Conservation (phyloP, 2,113 vertebrate genomes). For the Mirza zaza region DNA sequence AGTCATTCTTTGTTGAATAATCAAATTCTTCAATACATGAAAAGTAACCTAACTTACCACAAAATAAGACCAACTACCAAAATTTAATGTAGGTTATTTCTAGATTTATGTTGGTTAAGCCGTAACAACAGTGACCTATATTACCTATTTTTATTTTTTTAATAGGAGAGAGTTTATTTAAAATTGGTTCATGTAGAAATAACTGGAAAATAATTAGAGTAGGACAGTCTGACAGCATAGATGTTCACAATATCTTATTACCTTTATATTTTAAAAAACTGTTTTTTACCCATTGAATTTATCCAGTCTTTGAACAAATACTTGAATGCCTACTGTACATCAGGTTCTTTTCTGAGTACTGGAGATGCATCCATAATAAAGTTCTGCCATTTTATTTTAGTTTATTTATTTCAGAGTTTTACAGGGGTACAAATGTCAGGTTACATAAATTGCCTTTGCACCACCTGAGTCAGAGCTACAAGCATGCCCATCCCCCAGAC, state of each 20-base stretch:
- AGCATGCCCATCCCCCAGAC: too few relatives aligned
- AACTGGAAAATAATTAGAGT: neutral
- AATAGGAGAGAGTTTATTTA: constrained; percentile 12
- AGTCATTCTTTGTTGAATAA: neutral
- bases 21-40: neutral
- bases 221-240: neutral
- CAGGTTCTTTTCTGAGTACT: neutral
- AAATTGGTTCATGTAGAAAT: constrained; percentile 17
- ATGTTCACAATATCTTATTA: neutral
- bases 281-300: neutral
- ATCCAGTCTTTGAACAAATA: neutral
- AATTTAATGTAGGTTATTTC: neutral
- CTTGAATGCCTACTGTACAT: neutral
- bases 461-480: too few relatives aligned
- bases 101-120: neutral
- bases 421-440: too few relatives aligned
- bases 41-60: neutral
- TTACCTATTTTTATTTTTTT: neutral
- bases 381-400: neutral
- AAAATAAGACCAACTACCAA: neutral
- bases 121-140: neutral
- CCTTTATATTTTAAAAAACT: constrained; percentile 12
- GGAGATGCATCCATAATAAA: neutral
- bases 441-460: too few relatives aligned
- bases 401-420: too few relatives aligned